Percentiles rank a stretch among this genome's conserved stretches.
Conservation (phyloP, 2,797 vertebrate species). For the Neosilurus mollespiculum region DNA sequence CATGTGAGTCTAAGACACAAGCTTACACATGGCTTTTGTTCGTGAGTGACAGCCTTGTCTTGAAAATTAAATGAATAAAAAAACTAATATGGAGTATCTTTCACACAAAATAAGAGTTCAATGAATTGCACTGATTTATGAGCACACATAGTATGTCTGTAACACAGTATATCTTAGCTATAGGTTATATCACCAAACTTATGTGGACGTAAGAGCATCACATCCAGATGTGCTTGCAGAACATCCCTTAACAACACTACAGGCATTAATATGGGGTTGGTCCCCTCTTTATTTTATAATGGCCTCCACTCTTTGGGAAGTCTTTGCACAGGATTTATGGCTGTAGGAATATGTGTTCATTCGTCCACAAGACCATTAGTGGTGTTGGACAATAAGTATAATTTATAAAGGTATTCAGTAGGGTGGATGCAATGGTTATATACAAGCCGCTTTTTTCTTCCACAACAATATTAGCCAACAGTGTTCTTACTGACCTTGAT, state of each 20-base stretch:
- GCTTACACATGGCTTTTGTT: neutral
- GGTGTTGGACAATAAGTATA: neutral
- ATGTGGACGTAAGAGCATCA: neutral
- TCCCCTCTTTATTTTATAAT: neutral
- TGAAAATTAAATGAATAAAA: neutral
- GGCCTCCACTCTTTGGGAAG: neutral
- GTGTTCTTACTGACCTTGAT: neutral
- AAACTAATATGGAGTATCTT: neutral
- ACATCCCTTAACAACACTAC: neutral
- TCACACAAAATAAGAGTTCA: neutral
- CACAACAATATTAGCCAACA: neutral
- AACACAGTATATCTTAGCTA: neutral
- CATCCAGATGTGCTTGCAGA: neutral
- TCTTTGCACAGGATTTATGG: neutral
- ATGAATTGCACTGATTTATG: neutral
- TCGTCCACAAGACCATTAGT: neutral
- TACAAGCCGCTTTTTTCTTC: neutral
- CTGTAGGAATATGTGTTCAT: neutral
- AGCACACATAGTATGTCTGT: neutral
- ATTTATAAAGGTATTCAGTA: neutral
- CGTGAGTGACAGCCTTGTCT: neutral
- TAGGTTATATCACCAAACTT: neutral
- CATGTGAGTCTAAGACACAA: conserved; percentile 65
- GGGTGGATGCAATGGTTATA: neutral
- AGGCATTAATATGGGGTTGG: neutral